phyloP scores from a whole-genome alignment of 2,888 invertebrate species.

The Epiperipatus broadwayi region DNA sequence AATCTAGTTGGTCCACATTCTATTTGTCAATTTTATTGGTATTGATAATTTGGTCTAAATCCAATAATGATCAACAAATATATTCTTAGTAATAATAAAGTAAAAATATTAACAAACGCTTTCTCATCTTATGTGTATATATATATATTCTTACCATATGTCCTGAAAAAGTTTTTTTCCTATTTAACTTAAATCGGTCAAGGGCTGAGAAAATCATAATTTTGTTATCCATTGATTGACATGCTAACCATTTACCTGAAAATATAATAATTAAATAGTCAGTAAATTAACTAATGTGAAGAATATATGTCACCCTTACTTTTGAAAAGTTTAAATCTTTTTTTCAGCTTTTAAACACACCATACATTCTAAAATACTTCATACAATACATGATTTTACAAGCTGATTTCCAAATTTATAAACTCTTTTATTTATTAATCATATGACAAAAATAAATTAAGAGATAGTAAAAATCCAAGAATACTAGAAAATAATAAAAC shows the following conservation, averaged over 20 bases:
- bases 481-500: no score
- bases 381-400: no score
- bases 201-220: constrained; percentile 91
- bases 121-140: constrained; percentile 7
- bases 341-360: no score
- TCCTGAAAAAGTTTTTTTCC: constrained; percentile 91
- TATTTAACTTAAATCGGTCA: constrained; percentile 90
- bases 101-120: background rate
- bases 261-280: no score
- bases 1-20: no score
- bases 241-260: constrained; percentile 83
- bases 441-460: no score
- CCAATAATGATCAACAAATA: background rate
- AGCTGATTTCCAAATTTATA: no score
- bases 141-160: constrained; percentile 52
- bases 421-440: no score
- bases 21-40: no score
- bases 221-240: constrained; percentile 98
- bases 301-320: background rate
- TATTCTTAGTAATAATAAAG: constrained; percentile 12
- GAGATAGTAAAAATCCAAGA: no score
- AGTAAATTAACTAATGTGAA: background rate
- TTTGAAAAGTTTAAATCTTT: no score
- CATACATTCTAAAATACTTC: no score
- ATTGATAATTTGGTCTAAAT: background rate